phyloP scores from a whole-genome alignment of 2,888 invertebrate species.

The Heliconius ethilla region DNA sequence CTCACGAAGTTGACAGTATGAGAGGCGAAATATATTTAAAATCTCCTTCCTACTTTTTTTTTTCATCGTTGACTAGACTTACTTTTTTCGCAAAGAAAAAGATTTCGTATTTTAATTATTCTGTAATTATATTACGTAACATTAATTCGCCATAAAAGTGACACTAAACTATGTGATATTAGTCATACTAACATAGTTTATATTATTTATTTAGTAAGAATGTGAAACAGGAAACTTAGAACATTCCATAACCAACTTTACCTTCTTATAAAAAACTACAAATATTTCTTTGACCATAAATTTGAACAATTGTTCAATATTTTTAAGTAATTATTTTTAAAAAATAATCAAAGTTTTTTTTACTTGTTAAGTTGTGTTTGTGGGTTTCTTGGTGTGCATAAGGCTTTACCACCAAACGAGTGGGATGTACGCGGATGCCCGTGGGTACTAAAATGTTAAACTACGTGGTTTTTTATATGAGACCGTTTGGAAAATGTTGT shows the following conservation, averaged over 20 bases:
- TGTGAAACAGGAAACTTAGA: conserved; percentile 12
- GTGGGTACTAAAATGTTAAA: conserved; percentile 9
- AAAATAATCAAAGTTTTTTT: neutral
- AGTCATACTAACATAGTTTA: neutral
- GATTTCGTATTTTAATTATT: too few relatives aligned
- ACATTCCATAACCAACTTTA: conserved; percentile 18
- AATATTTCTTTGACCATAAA: neutral
- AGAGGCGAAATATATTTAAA: conserved; percentile 1
- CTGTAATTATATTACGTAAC: too few relatives aligned
- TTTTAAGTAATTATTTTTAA: neutral
- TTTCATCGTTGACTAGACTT: too few relatives aligned
- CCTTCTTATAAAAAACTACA: neutral
- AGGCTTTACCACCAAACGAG: conserved; percentile 35
- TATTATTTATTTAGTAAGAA: conserved; percentile 5
- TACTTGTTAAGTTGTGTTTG: neutral
- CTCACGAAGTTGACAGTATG: conserved; percentile 8
- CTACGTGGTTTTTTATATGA: conserved; percentile 19
- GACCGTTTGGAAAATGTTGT: conserved; percentile 27
- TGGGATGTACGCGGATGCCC: conserved; percentile 46
- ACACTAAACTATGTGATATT: neutral
- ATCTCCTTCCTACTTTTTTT: neutral
- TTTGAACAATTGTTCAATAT: neutral
- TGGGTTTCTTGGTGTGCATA: conserved; percentile 20
- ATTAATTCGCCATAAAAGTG: neutral
- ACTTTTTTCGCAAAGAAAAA: too few relatives aligned